These are phyloP conservation scores for Muntiacus muntjak DNA, from an alignment of 2,113 vertebrate species.

Conservation along the genomic window DNA sequence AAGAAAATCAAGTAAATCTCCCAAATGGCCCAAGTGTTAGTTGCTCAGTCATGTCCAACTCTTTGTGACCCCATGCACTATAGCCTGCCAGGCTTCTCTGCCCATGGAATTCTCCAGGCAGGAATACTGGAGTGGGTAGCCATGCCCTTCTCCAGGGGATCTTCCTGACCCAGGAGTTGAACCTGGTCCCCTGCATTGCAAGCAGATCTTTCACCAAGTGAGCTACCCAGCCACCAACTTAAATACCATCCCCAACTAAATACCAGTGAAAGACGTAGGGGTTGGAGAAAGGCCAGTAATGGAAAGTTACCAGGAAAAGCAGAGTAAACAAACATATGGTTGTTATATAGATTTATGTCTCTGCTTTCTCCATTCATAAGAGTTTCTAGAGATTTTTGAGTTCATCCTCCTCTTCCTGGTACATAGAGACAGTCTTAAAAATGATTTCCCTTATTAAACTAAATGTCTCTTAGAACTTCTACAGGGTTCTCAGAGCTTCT, in stretches of 20 bases:
- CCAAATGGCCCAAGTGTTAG: background rate
- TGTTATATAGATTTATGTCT: background rate
- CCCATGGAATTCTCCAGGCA: background rate
- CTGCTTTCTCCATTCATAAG: background rate
- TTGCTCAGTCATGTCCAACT: background rate
- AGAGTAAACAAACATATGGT: background rate
- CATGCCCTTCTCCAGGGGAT: background rate
- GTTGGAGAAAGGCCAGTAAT: no score
- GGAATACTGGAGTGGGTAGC: background rate
- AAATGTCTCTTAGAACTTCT: background rate
- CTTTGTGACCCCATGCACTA: background rate
- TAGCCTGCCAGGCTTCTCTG: background rate
- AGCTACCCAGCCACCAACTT: background rate
- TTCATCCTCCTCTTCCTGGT: background rate
- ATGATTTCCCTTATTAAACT: background rate
- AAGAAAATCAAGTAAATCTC: background rate
- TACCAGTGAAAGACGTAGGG: background rate
- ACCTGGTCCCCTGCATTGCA: background rate
- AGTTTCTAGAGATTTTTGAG: background rate
- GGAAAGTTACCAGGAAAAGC: background rate
- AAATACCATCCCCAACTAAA: background rate
- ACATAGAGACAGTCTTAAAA: background rate
- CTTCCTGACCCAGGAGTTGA: background rate
- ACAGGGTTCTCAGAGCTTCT: background rate
- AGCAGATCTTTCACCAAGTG: background rate